Conservation (phyloP, 2,888 invertebrate species). For the Tillus elongatus region DNA sequence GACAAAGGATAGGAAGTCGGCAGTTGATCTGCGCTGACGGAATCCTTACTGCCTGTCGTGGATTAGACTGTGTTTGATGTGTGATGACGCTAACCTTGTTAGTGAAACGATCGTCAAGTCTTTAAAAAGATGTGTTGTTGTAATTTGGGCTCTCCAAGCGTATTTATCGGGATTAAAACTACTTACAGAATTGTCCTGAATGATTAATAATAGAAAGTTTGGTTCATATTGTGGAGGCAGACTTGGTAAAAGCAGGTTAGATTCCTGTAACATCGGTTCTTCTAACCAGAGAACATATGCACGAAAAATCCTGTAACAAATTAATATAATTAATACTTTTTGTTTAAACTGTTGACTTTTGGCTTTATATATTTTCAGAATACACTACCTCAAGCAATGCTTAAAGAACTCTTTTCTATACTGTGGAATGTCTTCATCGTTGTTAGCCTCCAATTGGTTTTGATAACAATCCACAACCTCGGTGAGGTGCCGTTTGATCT, state of each 20-base stretch:
- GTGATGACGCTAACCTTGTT: too few species aligned
- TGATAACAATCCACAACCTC: constrained; percentile 53
- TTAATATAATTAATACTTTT: background rate
- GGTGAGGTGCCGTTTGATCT: constrained; percentile 57
- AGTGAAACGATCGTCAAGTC: too few species aligned
- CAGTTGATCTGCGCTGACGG: too few species aligned
- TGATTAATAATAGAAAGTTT: constrained; percentile 51
- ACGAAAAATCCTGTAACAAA: constrained; percentile 47
- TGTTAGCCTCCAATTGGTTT: constrained; percentile 42
- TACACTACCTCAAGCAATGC: constrained; percentile 6
- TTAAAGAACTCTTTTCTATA: constrained; percentile 13
- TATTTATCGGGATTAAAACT: constrained; percentile 8
- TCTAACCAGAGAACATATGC: constrained; percentile 69
- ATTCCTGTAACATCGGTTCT: constrained; percentile 63
- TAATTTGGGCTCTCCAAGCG: too few species aligned
- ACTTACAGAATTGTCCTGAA: constrained; percentile 50
- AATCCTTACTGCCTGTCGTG: too few species aligned
- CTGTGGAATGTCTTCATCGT: constrained; percentile 27
- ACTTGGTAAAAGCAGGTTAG: constrained; percentile 54
- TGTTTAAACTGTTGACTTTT: too few species aligned
- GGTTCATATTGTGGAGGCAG: constrained; percentile 67
- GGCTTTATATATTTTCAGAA: too few species aligned
- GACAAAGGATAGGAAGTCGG: too few species aligned
- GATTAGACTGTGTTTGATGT: too few species aligned
- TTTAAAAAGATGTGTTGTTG: too few species aligned